These are phyloP conservation scores for Hycleus cichorii DNA, from an alignment of 1,140 invertebrate species.

Conservation along the genomic window DNA sequence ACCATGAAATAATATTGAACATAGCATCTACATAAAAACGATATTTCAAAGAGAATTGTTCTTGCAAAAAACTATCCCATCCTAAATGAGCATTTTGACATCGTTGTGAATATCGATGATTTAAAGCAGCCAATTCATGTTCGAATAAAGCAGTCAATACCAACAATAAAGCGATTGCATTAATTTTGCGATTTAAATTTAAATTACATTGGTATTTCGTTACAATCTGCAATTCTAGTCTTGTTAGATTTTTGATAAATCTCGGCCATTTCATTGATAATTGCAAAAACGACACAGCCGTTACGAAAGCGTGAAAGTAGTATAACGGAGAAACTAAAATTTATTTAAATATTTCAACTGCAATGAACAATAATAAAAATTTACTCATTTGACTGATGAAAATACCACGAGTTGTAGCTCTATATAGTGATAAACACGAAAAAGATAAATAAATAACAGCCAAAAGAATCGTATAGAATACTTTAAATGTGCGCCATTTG, in stretches of 20 bases:
- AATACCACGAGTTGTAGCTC: background rate
- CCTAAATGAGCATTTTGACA: slow-evolving; percentile 2
- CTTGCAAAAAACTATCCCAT: background rate
- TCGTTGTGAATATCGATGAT: slow-evolving; percentile 1
- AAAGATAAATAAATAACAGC: background rate
- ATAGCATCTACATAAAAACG: background rate
- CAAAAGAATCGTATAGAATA: background rate
- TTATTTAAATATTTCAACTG: background rate
- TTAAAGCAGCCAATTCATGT: background rate
- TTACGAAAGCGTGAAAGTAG: slow-evolving; percentile 1
- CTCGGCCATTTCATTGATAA: slow-evolving; percentile 8
- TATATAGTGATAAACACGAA: slow-evolving; percentile 1
- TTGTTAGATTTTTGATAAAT: background rate
- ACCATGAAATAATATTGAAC: background rate
- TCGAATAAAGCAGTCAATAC: slow-evolving; percentile 2
- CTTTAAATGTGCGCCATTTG: slow-evolving; percentile 11
- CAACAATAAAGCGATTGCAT: background rate
- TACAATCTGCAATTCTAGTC: slow-evolving; percentile 1
- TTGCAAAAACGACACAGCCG: slow-evolving; percentile 4
- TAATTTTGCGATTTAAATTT: background rate
- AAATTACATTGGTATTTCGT: slow-evolving; percentile 2
- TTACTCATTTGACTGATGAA: slow-evolving; percentile 4
- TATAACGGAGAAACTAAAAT: slow-evolving; percentile 2
- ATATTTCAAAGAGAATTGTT: slow-evolving; percentile 1
- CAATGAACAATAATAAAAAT: background rate